These are phyloP conservation scores for Psococerastis gibbosa DNA, from an alignment of 2,888 invertebrate species.

Conservation along the genomic window DNA sequence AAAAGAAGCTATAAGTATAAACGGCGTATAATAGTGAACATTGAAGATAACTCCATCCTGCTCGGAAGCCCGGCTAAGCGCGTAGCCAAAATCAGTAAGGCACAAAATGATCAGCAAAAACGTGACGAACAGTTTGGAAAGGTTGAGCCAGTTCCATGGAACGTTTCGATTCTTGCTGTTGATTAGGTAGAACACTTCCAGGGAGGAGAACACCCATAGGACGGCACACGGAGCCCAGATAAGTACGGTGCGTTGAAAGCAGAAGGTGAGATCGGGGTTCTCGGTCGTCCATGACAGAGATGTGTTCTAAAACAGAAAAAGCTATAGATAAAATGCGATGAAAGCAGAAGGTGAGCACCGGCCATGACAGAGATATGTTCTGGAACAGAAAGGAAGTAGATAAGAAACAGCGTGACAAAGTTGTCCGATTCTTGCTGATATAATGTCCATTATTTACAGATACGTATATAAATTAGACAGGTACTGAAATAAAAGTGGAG, in stretches of 20 bases:
- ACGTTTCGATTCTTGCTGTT: constrained; percentile 58
- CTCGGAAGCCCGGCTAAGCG: constrained; percentile 35
- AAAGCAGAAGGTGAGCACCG: no score
- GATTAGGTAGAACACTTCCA: constrained; percentile 57
- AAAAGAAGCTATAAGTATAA: constrained; percentile 58
- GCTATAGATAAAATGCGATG: not conserved
- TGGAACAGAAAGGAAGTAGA: no score
- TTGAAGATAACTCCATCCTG: constrained; percentile 32
- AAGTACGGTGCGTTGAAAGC: constrained; percentile 80
- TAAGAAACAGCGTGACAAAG: no score
- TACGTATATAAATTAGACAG: no score
- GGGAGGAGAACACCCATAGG: constrained; percentile 53
- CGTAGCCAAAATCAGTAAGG: constrained; percentile 44
- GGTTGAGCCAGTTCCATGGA: constrained; percentile 50
- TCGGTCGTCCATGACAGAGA: constrained; percentile 60
- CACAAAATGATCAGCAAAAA: constrained; percentile 43
- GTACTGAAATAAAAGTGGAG: no score
- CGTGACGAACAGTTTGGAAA: constrained; percentile 45
- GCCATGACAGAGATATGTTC: no score
- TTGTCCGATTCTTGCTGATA: no score
- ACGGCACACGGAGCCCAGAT: constrained; percentile 78
- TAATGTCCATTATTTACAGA: no score
- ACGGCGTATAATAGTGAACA: constrained; percentile 58
- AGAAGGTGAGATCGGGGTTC: constrained; percentile 70
- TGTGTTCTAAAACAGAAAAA: constrained; percentile 42